Conservation (phyloP, 2,888 invertebrate species). For the Andrena haemorrhoa region DNA sequence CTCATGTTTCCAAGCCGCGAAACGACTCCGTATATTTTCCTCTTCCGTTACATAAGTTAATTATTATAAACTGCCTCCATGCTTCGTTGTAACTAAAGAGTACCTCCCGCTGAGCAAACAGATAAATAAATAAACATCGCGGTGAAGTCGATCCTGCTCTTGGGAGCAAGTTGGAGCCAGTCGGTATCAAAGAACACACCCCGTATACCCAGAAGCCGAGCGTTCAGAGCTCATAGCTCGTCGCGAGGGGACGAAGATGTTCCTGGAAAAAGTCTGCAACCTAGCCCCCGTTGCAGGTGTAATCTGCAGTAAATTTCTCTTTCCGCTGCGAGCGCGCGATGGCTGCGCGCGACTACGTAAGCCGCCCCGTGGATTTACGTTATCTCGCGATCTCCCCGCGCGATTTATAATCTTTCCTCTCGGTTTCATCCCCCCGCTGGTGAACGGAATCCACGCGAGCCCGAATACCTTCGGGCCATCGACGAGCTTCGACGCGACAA, state of each 20-base stretch:
- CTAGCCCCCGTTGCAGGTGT: conserved; percentile 45
- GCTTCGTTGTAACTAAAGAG: too few relatives aligned
- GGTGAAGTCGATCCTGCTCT: too few relatives aligned
- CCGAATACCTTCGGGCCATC: conserved; percentile 11
- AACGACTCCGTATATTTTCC: too few relatives aligned
- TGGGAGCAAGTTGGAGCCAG: too few relatives aligned
- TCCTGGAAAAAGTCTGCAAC: conserved; percentile 25
- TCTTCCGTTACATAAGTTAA: too few relatives aligned
- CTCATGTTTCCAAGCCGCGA: too few relatives aligned
- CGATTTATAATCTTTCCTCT: conserved; percentile 56
- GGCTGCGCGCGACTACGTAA: conserved; percentile 25
- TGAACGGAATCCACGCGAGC: conserved; percentile 15
- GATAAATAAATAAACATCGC: too few relatives aligned
- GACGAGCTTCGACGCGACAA: not conserved
- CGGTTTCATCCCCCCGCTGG: conserved; percentile 1
- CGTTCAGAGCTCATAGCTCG: conserved; percentile 7
- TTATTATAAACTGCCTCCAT: too few relatives aligned
- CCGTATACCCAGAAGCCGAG: not conserved
- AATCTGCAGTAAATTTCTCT: conserved; percentile 68
- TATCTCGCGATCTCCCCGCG: conserved; percentile 44
- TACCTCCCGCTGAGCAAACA: too few relatives aligned
- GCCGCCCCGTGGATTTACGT: conserved; percentile 49
- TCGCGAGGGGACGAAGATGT: conserved; percentile 32
- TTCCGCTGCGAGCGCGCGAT: conserved; percentile 7
- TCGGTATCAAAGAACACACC: conserved; percentile 2